Evolutionary conservation across 2,113 vertebrate species (phyloP).

Genomic region (Muscicapa adusta): DNA sequence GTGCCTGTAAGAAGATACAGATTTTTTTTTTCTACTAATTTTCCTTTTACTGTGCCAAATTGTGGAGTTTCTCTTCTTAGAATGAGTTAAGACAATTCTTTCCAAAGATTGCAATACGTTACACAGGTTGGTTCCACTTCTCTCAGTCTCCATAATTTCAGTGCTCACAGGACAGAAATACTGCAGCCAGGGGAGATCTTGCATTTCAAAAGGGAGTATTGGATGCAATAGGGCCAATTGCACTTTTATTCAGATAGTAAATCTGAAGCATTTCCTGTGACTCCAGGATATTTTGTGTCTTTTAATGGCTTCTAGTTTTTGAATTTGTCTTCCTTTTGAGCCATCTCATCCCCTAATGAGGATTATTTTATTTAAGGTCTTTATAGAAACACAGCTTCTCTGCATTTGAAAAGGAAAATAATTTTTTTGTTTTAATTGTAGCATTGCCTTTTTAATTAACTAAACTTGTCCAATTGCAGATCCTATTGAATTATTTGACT

Average conservation of each 20-base stretch:
- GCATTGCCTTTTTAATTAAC: not conserved
- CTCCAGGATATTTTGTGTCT: not conserved
- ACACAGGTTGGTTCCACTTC: not conserved
- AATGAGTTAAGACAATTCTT: slow-evolving; percentile 31
- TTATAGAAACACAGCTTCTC: not conserved
- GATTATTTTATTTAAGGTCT: not conserved
- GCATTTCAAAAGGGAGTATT: not conserved
- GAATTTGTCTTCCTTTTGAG: not conserved
- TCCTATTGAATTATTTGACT: not conserved
- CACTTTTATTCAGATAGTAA: not conserved
- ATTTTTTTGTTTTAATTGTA: not conserved
- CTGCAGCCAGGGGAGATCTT: not conserved
- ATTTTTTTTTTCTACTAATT: not conserved
- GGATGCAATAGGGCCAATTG: not conserved
- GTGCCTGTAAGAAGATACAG: slow-evolving; percentile 8
- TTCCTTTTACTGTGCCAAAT: slow-evolving; percentile 10
- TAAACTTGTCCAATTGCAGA: not conserved
- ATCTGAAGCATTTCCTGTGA: not conserved
- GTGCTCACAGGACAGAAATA: not conserved
- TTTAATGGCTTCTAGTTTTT: not conserved
- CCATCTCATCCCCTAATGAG: not conserved
- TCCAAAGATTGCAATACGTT: not conserved
- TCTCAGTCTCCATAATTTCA: not conserved
- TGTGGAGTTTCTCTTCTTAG: not conserved
- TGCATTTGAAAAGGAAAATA: not conserved